Evolutionary conservation across 2,888 invertebrate species (phyloP), one percentile per base, ranked within the genome.

Genomic region (Trichogramma evanescens): DNA sequence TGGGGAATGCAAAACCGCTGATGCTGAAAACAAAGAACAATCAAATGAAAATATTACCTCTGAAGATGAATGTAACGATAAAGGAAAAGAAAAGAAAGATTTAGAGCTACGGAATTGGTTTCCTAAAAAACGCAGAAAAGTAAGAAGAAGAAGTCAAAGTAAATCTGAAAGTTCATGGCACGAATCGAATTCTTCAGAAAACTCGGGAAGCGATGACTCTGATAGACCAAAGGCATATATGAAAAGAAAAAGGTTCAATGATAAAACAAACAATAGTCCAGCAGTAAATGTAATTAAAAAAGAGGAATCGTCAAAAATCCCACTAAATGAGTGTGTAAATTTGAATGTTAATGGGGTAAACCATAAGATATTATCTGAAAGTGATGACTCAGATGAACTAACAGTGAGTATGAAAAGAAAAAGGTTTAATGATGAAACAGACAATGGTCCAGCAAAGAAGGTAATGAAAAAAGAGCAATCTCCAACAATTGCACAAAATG

Each of bases 41-140:
- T 4, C 48, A 40, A 8, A 42, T 38, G 13, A 51, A 48, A n/a
- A 53, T 4, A 8, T 6, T 10, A 41, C 8, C 7, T 39, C 39
- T 10, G 49, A 50, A 4, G 39, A 7, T 13, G 6, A n/a, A 13
- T 44, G 43, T 2, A 13, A 38, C 5, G 41, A 10, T 13, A 13
- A 13, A 13, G 13, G 45, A 13, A 13, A 44, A 0, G 10, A 53
- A 3, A 26, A n/a, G 1, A 26, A n/a, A 40, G 44, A 54, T 13
- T 26, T 58, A 4, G 56, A 59, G 9, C 43, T 59, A n/a, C 59
- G 6, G 8, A 55, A 59, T 50, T 62, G 57, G 54, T 64, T 61
- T n/a, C 59, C 59, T 2, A 38, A 38, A 1, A 42, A 50, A 44
- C 43, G n/a, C 0, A 51, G 39, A n/a, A 56, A 49, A 39, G 38